Evolutionary conservation across 2,888 invertebrate genomes (phyloP), one percentile per base, ranked within the genome.

Genomic region (Coenonympha glycerion): DNA sequence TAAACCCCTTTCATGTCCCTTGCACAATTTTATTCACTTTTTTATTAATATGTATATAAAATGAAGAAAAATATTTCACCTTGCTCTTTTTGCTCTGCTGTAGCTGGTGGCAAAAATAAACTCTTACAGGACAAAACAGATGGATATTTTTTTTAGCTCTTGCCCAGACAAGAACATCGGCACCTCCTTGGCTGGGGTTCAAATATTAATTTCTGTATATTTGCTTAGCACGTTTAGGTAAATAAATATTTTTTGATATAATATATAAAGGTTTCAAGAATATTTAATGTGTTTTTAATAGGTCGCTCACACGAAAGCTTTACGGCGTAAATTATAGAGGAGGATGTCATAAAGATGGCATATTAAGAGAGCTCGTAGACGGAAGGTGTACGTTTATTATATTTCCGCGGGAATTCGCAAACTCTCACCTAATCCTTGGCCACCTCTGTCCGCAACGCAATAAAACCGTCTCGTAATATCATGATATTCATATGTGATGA

Each of bases 401-500:
- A 76, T 72, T 58, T 62, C 67, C 63, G 66, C 65, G 66, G 55
- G 64, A 61, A 57, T 59, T 64, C 57, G 63, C 65, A 58, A 59
- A 59, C 57, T 65, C 67, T 16, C 9, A 45, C 45, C 69, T 71
- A 74, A 76, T 77, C 72, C 77, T 72, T 71, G 72, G 74, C 74
- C 73, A 71, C 76, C 77, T 81, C 78, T 70, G 80, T 76, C 78
- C 73, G 75, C 62, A 68, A 54, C 47, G 83, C 77, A 84, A 83
- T 84, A 84, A 83, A 84, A 78, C 68, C 64, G 70, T 71, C 71
- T 67, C 69, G 73, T 80, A 79, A 76, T 79, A 71, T 72, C 76
- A 77, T 83, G 78, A 80, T 80, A 78, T 79, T 79, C 81, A 84
- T 80, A 76, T 78, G 76, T 74, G 78, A 79, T 78, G 76, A 72